phyloP scores from a whole-genome alignment of 2,888 invertebrate species.

The Hylaea fasciaria region DNA sequence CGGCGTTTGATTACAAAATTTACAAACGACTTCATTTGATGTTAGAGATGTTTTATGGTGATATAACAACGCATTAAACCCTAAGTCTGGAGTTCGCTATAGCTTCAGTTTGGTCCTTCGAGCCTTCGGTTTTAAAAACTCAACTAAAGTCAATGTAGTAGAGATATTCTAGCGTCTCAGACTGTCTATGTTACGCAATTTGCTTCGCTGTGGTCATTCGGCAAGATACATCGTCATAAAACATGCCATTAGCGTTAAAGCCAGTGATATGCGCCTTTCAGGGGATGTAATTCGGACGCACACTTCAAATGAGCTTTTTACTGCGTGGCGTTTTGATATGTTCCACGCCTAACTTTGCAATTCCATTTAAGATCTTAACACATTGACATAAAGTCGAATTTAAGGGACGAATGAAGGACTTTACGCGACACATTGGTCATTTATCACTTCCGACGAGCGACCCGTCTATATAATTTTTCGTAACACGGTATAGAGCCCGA shows the following conservation, averaged over 20 bases:
- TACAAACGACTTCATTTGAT: no score
- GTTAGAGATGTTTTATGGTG: no score
- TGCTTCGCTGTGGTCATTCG: not conserved
- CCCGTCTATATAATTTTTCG: constrained; percentile 55
- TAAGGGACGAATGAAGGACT: constrained; percentile 8
- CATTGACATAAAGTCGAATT: constrained; percentile 24
- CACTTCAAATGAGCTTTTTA: constrained; percentile 49
- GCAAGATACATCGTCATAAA: not conserved
- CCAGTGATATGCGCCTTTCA: constrained; percentile 46
- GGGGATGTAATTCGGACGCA: constrained; percentile 32
- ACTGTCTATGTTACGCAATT: not conserved
- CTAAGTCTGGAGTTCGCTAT: no score
- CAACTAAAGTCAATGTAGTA: no score
- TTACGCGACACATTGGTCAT: constrained; percentile 33
- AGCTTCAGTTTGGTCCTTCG: no score
- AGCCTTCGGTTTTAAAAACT: no score
- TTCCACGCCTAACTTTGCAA: constrained; percentile 20
- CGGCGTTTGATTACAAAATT: no score
- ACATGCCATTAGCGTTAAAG: constrained; percentile 35
- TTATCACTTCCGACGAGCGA: constrained; percentile 32
- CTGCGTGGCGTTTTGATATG: constrained; percentile 45
- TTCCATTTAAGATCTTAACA: constrained; percentile 15
- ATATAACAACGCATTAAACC: no score
- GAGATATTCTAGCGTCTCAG: no score
- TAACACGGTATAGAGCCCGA: constrained; percentile 34